Evolutionary conservation across 2,113 vertebrate genomes (phyloP).

Genomic region (Petaurus breviceps): DNA sequence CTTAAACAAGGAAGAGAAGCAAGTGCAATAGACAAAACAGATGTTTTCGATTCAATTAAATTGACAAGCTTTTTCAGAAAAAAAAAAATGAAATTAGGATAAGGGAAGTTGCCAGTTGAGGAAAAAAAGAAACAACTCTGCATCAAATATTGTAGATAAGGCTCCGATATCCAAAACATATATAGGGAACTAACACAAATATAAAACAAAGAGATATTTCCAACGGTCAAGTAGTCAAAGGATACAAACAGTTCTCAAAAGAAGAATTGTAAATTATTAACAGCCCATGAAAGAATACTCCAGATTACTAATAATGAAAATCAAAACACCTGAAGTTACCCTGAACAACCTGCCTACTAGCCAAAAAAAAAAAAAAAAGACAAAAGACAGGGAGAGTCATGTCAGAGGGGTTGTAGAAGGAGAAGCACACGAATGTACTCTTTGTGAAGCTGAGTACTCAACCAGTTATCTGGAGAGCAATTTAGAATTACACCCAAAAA

Average conservation of each 20-base stretch:
- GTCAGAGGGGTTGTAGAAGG: not conserved
- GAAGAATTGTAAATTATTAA: not conserved
- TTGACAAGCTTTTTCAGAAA: not conserved
- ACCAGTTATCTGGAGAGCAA: not conserved
- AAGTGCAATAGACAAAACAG: not conserved
- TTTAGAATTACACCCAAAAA: not conserved
- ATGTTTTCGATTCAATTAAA: not conserved
- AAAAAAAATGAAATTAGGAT: not conserved
- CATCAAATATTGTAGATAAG: not conserved
- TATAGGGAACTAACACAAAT: not conserved
- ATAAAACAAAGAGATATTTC: not conserved
- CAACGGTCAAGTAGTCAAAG: not conserved
- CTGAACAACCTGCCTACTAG: not conserved
- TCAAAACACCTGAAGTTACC: not conserved
- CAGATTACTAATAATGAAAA: not conserved
- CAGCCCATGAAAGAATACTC: not conserved
- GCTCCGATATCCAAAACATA: not conserved
- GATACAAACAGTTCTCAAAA: not conserved
- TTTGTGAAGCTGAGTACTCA: not conserved
- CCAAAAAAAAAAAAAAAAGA: not conserved
- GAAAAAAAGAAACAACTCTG: not conserved
- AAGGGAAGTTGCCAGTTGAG: not conserved
- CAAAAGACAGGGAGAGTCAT: not conserved
- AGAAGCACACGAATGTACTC: not conserved
- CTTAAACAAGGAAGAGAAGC: not conserved